These are phyloP conservation scores for Atta cephalotes DNA, from an alignment of 1,140 invertebrate genomes.

Conservation along the genomic window DNA sequence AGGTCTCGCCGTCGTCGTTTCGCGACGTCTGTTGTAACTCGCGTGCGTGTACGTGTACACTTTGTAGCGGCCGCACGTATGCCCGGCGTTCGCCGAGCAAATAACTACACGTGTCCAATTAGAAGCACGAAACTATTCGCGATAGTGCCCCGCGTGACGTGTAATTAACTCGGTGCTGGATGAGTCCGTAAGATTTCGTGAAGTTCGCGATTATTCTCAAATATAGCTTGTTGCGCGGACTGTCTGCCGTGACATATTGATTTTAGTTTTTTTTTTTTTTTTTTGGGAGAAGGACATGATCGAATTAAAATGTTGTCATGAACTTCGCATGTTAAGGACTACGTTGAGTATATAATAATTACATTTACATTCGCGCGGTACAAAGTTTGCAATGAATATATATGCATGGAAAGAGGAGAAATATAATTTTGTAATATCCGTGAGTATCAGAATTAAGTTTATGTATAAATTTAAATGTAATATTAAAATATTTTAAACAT, in stretches of 20 bases:
- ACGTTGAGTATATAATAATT: not conserved
- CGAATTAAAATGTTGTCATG: slow-evolving; percentile 11
- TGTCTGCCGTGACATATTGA: slow-evolving; percentile 18
- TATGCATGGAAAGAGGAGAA: not conserved
- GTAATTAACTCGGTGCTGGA: slow-evolving; percentile 53
- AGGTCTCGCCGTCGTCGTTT: not conserved
- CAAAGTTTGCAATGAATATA: not conserved
- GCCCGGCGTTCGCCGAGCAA: slow-evolving; percentile 72
- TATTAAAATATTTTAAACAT: not conserved
- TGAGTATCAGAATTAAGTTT: not conserved
- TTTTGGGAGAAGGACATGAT: not conserved
- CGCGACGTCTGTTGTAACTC: slow-evolving; percentile 45
- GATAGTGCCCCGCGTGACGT: slow-evolving; percentile 57
- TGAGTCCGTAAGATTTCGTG: slow-evolving; percentile 48
- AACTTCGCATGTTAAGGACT: not conserved
- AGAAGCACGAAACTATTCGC: slow-evolving; percentile 80
- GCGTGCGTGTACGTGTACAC: slow-evolving; percentile 49
- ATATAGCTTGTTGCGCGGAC: slow-evolving; percentile 24
- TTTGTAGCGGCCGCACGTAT: slow-evolving; percentile 61
- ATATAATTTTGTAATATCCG: no score
- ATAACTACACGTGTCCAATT: slow-evolving; percentile 83
- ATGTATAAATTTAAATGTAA: not conserved
- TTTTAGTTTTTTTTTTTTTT: not conserved
- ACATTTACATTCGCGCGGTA: not conserved
- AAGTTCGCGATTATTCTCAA: slow-evolving; percentile 54